Evolutionary conservation across 1,140 invertebrate species (phyloP), one percentile per base, ranked within the genome.

Genomic region (Melipona quadrifasciata): DNA sequence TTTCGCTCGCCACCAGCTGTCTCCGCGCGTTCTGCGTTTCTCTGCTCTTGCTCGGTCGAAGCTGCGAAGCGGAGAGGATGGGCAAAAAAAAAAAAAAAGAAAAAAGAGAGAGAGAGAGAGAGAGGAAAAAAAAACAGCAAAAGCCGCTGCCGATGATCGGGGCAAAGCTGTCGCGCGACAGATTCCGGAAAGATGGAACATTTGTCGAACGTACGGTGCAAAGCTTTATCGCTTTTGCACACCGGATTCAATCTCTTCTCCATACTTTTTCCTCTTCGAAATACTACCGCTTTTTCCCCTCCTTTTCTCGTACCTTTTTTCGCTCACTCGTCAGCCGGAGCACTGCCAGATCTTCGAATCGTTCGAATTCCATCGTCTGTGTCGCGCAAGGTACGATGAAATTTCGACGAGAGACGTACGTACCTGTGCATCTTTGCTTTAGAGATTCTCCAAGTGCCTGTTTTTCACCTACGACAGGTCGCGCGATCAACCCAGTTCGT

Each of bases 201-300:
- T 75, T 82, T 86, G 76, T 47, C 67, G 86, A 88, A 85, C 84
- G 80, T 39, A 39, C 39, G 39, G 6, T 39, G 81, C 84, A 77
- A 87, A 76, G 24, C 82, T 85, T 82, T 65, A 61, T 77, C 73
- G 74, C 31, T 47, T 65, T 31, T 57, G 8, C 64, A 31, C 24
- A 31, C 27, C 34, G n/a, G 55, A 75, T 77, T 57, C 80, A 27
- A 83, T 68, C 61, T 24, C 47, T 24, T 74, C 17, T 70, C 24
- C 19, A 14, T 24, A 4, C 39, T 47, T 21, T 39, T 16, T 24
- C 68, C 81, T 64, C 86, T 24, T n/a, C 57, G 0, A 58, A 39
- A 39, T 6, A 39, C 47, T 8, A 34, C 34, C 57, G 51, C 76
- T 61, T 17, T 10, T 27, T 4, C 1, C 10, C 31, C 6, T 58